Base-by-base conservation (phyloP, 2,888 invertebrate genomes). In the Acrobasis repandana region DNA sequence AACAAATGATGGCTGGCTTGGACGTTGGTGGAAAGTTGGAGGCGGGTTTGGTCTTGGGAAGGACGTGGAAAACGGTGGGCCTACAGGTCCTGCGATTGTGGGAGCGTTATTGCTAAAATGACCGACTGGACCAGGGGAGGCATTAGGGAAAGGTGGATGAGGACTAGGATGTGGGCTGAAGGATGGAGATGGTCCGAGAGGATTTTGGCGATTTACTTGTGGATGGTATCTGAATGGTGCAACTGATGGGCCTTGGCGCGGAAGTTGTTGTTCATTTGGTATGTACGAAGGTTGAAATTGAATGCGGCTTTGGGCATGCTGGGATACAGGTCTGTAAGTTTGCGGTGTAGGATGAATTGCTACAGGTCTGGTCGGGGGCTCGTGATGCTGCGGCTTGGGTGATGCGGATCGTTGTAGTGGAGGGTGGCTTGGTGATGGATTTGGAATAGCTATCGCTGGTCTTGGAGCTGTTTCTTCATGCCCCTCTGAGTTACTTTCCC, bases 401-500 rank as follows among this genome's bases (percentile, higher is more conserved):
- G 86, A 76, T 1, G 75, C 84, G 9, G 87, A 85, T 36, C 87
- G 77, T 65, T 86, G 86, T 56, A 77, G 69, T 18, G 80, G 74
- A 18, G 80, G 76, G 64, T 83, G 82, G 50, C 64, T 79, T 60
- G 86, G 80, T 56, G 79, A 80, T 67, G 89, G 78, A 64, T 90
- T 92, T 1, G 92, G 92, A 62, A 85, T 82, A 58, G 94, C 94
- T 46, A 95, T 93, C 4, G 94, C 93, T 34, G 94, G 94, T 64
- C 93, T 93, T 15, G 95, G 94, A 34, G 94, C 94, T 60, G 95
- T 95, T 82, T 95, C 95, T 73, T 94, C 95, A 65, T 83, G 90
- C 38, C 83, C 83, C 77, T 93, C 92, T 1, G 74, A 76, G n/a
- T 72, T 75, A 52, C 83, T 80, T 70, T 88, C 90, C 36, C 85